phyloP scores from a whole-genome alignment of 1,140 invertebrate genomes.

The Ceratosolen fusciceps region DNA sequence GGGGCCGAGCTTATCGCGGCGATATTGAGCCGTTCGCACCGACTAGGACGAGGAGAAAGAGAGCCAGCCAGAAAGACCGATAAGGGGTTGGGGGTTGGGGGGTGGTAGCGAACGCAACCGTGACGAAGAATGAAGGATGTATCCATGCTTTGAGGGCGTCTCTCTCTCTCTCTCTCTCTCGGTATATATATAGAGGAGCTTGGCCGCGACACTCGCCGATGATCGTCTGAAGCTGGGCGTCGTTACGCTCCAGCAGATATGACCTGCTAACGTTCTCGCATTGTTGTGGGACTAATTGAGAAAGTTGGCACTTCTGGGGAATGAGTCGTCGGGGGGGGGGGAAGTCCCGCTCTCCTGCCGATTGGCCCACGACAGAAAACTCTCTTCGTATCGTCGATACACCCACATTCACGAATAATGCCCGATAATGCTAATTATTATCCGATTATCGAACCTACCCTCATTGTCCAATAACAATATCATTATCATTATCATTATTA shows the following conservation, averaged over 20 bases:
- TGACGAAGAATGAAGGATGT: constrained; percentile 38
- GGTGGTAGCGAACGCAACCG: neutral
- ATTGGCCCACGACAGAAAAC: constrained; percentile 20
- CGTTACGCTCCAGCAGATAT: constrained; percentile 62
- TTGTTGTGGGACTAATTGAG: constrained; percentile 67
- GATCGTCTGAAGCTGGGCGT: constrained; percentile 60
- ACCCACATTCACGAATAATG: constrained; percentile 29
- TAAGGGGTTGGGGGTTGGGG: no score
- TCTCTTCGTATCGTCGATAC: constrained; percentile 29
- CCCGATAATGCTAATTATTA: constrained; percentile 49
- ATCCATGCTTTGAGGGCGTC: no score
- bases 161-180: no score
- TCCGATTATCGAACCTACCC: constrained; percentile 36
- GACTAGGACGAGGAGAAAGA: no score
- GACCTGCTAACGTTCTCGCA: constrained; percentile 57
- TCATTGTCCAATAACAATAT: constrained; percentile 33
- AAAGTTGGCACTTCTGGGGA: constrained; percentile 60
- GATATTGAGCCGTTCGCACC: neutral
- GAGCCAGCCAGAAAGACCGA: no score
- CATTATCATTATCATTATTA: no score
- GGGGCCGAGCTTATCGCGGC: neutral
- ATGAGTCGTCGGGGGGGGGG: no score
- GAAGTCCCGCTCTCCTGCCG: neutral
- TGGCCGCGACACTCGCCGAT: constrained; percentile 58
- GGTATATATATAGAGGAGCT: constrained; percentile 29